Evolutionary conservation across 2,797 vertebrate species (phyloP).

Genomic region (Etheostoma nigrum): DNA sequence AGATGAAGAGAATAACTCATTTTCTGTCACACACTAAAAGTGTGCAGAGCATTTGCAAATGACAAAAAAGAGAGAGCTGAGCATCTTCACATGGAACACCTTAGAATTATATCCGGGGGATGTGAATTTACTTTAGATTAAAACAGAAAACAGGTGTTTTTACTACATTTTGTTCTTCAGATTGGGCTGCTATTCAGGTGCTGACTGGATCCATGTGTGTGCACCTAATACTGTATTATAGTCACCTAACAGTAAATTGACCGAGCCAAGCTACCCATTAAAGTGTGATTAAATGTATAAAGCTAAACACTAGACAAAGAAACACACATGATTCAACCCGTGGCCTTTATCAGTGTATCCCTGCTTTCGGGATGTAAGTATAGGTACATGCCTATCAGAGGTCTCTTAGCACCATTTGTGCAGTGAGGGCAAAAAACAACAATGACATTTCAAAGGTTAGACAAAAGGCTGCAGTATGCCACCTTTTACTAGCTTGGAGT

Average conservation of each 20-base stretch:
- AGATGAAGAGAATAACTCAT: neutral
- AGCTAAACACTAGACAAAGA: constrained; percentile 10
- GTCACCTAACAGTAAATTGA: constrained; percentile 12
- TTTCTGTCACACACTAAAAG: neutral
- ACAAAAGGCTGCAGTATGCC: constrained; percentile 48
- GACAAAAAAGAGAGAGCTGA: neutral
- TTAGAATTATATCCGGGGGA: constrained; percentile 5
- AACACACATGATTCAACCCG: constrained; percentile 1
- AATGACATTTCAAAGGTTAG: constrained; percentile 64
- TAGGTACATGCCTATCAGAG: constrained; percentile 45
- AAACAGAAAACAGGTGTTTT: neutral
- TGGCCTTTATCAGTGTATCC: constrained; percentile 48
- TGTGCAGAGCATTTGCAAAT: neutral
- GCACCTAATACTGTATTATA: constrained; percentile 14
- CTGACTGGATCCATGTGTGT: constrained; percentile 22
- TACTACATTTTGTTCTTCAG: constrained; percentile 4
- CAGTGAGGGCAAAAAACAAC: constrained; percentile 54
- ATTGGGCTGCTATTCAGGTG: constrained; percentile 12
- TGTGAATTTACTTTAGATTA: neutral
- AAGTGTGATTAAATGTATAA: constrained; percentile 24
- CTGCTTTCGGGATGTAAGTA: constrained; percentile 34
- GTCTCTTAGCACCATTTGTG: constrained; percentile 41
- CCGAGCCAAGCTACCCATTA: neutral
- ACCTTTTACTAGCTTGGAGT: constrained; percentile 46
- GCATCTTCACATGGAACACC: neutral